These are phyloP conservation scores for Pseudorhombus dupliciocellatus DNA, from an alignment of 2,113 vertebrate genomes.

Conservation along the genomic window DNA sequence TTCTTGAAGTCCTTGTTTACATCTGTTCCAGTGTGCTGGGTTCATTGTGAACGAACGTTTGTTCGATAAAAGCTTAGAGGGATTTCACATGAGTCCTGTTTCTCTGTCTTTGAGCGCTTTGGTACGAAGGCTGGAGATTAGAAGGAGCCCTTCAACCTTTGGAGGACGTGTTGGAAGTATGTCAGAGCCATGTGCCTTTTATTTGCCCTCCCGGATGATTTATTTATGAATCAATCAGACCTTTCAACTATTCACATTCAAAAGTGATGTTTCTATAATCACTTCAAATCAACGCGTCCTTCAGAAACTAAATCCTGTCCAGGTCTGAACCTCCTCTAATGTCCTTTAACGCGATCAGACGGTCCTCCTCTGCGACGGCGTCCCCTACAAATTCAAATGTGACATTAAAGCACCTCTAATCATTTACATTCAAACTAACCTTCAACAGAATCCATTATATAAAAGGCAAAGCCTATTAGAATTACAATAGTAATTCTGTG, in stretches of 20 bases:
- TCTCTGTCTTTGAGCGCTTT: constrained; percentile 42
- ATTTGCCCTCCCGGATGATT: constrained; percentile 41
- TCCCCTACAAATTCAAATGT: constrained; percentile 20
- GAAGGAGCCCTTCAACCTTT: constrained; percentile 14
- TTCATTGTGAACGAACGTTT: constrained; percentile 52
- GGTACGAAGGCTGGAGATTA: constrained; percentile 37
- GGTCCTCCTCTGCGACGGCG: background rate
- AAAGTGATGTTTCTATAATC: constrained; percentile 22
- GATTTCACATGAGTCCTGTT: constrained; percentile 65
- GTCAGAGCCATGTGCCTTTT: constrained; percentile 13
- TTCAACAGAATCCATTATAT: constrained; percentile 11
- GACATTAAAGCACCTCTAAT: background rate
- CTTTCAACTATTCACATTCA: constrained; percentile 26
- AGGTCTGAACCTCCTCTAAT: background rate
- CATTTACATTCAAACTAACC: background rate
- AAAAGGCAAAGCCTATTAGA: constrained; percentile 18
- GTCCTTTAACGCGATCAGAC: background rate
- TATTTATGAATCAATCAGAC: constrained; percentile 34
- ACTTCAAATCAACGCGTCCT: constrained; percentile 29
- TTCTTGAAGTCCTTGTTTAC: constrained; percentile 43
- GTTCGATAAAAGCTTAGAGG: constrained; percentile 66
- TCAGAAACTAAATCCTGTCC: background rate
- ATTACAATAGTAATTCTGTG: constrained; percentile 20
- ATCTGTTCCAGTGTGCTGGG: constrained; percentile 39
- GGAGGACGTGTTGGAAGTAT: constrained; percentile 12